Evolutionary conservation across 2,113 vertebrate genomes (phyloP), one percentile per base, ranked within the genome.

Genomic region (Psephotus haematonotus): DNA sequence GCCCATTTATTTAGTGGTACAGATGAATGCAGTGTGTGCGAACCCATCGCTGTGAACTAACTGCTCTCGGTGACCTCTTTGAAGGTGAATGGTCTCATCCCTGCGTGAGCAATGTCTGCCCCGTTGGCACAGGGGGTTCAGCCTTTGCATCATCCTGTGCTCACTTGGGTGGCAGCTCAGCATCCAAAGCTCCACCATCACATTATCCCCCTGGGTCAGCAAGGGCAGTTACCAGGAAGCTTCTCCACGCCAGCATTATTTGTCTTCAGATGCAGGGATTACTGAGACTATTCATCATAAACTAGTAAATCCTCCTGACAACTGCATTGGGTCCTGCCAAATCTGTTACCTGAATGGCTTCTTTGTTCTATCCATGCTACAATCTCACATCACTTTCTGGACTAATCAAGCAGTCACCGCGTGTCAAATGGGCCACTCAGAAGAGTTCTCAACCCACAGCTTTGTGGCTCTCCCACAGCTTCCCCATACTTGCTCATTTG

Each of bases 391-490:
- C 57, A 24, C 31, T 63, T 83, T 49, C 33, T 53, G 68, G 19
- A 60, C 43, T 9, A 33, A 69, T 44, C 1, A 33, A 57, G 77
- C 92, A 60, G 44, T 75, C 68, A 47, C 68, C 11, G 5, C 22
- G 2, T 0, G 2, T 82, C 68, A 47, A 1, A 0, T 50, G 17
- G 33, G 46, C 64, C 46, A 16, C 74, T 43, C 1, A 0, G 29
- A 94, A 47, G 74, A 68, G 46, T 44, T 63, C 86, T 71, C 50
- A 37, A 4, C 19, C 49, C 72, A 41, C 67, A 39, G 57, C 68
- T 67, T 43, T 28, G 27, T n/a, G 28, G 33, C 50, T 33, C 10
- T 68, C 64, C 49, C 33, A 17, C 5, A 6, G 6, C 47, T 76
- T 76, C 55, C 13, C 41, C 43, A 63, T 7, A 10, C 70, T 43